Percentiles rank a stretch among this genome's conserved stretches.
Conservation (phyloP, 2,888 invertebrate species). For the Magallana nippona region DNA sequence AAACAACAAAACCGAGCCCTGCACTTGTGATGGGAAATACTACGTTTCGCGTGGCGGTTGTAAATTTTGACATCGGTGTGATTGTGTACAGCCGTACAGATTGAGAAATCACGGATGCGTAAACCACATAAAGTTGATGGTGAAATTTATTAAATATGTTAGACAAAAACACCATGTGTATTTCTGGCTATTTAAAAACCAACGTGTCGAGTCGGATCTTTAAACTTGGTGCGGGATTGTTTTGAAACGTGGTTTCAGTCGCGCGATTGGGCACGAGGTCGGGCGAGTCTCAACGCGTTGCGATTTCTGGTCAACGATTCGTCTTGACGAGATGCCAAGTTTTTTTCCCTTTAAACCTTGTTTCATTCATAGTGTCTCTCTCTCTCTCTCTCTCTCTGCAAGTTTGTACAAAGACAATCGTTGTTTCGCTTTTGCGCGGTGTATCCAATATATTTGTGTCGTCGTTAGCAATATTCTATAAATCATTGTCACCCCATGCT, state of each 20-base stretch:
- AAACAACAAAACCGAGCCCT: background rate
- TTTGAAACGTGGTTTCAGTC: slow-evolving; percentile 17
- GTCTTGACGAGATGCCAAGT: slow-evolving; percentile 20
- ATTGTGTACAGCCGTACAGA: background rate
- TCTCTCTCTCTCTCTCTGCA: background rate
- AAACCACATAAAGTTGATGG: slow-evolving; percentile 5
- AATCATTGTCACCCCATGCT: slow-evolving; percentile 22
- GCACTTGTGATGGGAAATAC: background rate
- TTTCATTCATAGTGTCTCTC: slow-evolving; percentile 6
- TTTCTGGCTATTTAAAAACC: slow-evolving; percentile 16
- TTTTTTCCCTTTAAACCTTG: background rate
- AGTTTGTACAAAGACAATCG: slow-evolving; percentile 21
- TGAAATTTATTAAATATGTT: background rate
- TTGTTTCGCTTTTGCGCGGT: slow-evolving; percentile 35
- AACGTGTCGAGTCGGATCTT: slow-evolving; percentile 24
- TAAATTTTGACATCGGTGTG: slow-evolving; percentile 18
- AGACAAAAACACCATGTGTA: slow-evolving; percentile 18
- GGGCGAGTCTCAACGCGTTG: background rate
- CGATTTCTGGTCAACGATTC: background rate
- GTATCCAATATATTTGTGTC: slow-evolving; percentile 24
- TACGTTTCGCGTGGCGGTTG: slow-evolving; percentile 1
- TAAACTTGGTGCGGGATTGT: slow-evolving; percentile 31
- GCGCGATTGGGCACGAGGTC: slow-evolving; percentile 25
- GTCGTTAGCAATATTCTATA: slow-evolving; percentile 13
- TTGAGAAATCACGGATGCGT: background rate